These are phyloP conservation scores for Mixornis gularis DNA, from an alignment of 2,113 vertebrate genomes.

Conservation along the genomic window DNA sequence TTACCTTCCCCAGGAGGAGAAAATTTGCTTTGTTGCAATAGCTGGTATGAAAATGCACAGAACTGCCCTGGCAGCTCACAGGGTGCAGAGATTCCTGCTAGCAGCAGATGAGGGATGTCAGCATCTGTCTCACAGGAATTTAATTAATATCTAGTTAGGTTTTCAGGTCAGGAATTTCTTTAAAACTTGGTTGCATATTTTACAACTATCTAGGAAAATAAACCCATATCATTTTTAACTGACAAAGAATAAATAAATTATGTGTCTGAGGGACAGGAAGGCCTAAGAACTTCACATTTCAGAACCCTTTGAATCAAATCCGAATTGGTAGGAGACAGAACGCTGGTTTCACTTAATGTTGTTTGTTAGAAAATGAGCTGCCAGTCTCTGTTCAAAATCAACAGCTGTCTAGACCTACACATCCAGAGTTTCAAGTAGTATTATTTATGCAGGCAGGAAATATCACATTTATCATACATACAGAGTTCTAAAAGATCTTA, in stretches of 20 bases:
- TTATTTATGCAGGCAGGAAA: not conserved
- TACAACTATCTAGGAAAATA: not conserved
- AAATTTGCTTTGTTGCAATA: not conserved
- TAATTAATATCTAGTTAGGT: not conserved
- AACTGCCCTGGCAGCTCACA: not conserved
- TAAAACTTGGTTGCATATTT: not conserved
- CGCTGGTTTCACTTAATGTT: accelerated
- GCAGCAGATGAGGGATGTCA: not conserved
- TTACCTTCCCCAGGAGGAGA: not conserved
- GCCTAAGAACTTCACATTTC: not conserved
- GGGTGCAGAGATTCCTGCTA: not conserved
- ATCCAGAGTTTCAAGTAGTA: not conserved
- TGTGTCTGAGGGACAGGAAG: not conserved
- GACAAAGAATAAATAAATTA: not conserved
- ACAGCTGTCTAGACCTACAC: not conserved
- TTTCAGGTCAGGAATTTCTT: not conserved
- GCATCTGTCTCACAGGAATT: not conserved
- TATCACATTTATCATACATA: not conserved
- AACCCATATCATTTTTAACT: not conserved
- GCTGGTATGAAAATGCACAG: not conserved
- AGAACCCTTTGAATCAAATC: not conserved
- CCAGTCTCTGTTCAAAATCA: not conserved
- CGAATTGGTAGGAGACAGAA: not conserved
- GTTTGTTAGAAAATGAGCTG: not conserved
- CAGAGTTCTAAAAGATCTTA: not conserved